A percentile compares a stretch with the other conserved stretches of the same genome.
These are phyloP conservation scores for Melanerpes formicivorus DNA, from an alignment of 2,113 vertebrate genomes.

Conservation along the genomic window DNA sequence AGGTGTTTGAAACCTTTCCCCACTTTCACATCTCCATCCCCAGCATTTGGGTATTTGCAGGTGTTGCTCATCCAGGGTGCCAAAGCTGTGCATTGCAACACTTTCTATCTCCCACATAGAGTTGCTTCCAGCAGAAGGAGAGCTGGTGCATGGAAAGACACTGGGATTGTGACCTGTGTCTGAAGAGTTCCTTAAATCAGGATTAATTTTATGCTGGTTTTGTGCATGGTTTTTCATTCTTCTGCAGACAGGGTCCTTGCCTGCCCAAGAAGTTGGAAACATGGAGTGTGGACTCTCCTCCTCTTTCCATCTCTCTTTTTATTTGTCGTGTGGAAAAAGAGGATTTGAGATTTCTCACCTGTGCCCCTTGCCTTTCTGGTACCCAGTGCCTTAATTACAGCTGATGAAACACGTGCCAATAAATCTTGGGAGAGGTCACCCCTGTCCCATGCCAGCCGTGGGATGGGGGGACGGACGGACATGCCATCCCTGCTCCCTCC, in stretches of 20 bases:
- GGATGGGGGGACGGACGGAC: not conserved
- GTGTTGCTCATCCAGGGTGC: accelerated
- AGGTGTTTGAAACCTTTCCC: not conserved
- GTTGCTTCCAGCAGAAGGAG: not conserved
- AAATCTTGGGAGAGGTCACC: not conserved
- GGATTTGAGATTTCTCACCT: not conserved
- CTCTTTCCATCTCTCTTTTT: accelerated
- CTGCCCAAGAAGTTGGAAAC: not conserved
- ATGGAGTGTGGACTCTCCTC: accelerated
- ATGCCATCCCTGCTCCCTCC: accelerated
- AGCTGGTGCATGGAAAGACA: accelerated
- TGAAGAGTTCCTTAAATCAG: not conserved
- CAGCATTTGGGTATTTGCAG: not conserved
- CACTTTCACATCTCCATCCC: not conserved
- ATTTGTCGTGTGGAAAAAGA: not conserved
- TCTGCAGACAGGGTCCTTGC: not conserved
- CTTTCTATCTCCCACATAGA: not conserved
- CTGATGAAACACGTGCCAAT: not conserved
- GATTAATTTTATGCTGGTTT: not conserved
- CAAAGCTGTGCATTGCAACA: not conserved
- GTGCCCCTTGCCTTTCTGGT: not conserved
- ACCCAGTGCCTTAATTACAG: not conserved
- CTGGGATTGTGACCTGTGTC: not conserved
- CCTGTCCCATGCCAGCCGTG: not conserved
- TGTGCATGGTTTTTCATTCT: not conserved